Evolutionary conservation across 2,797 vertebrate species (phyloP).

Genomic region (Perodicticus potto): DNA sequence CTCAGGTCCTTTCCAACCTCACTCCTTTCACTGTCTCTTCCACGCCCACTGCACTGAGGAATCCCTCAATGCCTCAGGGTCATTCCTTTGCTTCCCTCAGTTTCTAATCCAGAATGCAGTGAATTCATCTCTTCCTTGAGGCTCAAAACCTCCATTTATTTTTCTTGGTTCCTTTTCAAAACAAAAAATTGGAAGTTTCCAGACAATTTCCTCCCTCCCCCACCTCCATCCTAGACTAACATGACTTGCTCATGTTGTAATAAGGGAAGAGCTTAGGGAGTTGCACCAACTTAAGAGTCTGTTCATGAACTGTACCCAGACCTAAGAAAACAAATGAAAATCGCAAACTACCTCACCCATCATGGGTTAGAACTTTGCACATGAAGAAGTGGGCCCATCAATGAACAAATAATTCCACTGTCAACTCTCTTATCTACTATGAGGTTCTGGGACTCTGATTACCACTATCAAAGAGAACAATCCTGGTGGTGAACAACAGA

Average conservation of each 20-base stretch:
- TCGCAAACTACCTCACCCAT: not conserved
- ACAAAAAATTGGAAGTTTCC: not conserved
- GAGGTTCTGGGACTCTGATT: not conserved
- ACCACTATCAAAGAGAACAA: not conserved
- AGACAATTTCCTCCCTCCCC: not conserved
- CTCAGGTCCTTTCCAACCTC: not conserved
- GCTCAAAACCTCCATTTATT: not conserved
- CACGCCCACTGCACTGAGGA: fast-evolving
- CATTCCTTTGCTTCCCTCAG: not conserved
- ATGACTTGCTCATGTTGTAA: not conserved
- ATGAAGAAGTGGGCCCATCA: not conserved
- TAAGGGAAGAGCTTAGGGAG: not conserved
- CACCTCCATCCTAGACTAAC: not conserved
- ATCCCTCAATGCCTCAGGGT: no score
- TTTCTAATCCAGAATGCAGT: not conserved
- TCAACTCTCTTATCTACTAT: not conserved
- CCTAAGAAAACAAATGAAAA: conserved; percentile 16
- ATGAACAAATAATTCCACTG: not conserved
- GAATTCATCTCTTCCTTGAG: not conserved
- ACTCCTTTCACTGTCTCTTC: not conserved
- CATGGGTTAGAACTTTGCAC: not conserved
- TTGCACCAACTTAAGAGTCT: not conserved
- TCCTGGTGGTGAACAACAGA: not conserved
- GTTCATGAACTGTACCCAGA: not conserved
- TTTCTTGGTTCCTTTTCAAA: not conserved